These are phyloP conservation scores for Calidris pugnax DNA, from an alignment of 2,113 vertebrate genomes.

Conservation along the genomic window DNA sequence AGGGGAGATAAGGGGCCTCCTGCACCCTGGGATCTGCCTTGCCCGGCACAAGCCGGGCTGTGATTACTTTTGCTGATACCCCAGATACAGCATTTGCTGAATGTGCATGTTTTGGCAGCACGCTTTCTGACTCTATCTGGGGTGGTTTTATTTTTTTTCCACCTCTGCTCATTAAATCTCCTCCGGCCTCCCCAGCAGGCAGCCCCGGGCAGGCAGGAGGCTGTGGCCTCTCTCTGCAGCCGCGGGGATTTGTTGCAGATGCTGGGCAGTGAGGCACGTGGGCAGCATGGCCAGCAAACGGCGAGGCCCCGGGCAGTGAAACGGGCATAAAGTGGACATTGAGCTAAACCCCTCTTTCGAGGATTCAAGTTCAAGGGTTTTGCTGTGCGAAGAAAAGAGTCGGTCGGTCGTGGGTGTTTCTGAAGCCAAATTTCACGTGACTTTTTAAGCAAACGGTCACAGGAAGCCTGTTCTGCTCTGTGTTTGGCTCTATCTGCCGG, in stretches of 20 bases:
- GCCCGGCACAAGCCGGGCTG: background rate
- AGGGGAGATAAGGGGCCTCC: constrained; percentile 17
- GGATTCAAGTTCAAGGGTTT: background rate
- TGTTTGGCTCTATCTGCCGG: background rate
- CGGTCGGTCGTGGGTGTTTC: background rate
- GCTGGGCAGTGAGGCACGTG: accelerated
- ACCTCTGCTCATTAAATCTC: background rate
- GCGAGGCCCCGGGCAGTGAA: accelerated
- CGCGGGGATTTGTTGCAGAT: background rate
- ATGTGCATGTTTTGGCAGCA: background rate
- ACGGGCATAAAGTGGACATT: background rate
- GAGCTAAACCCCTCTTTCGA: background rate
- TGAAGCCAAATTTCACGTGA: background rate
- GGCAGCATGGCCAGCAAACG: background rate
- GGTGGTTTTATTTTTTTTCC: background rate
- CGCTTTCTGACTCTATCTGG: background rate
- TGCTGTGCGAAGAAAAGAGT: background rate
- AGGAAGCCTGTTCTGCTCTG: background rate
- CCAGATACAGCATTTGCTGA: background rate
- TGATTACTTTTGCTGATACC: constrained; percentile 1
- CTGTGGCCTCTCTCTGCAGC: background rate
- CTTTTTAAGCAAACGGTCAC: background rate
- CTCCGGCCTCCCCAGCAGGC: background rate
- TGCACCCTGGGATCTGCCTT: constrained; percentile 1
- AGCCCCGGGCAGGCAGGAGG: background rate